Conservation (phyloP, 2,888 invertebrate species). For the Therioaphis trifolii region DNA sequence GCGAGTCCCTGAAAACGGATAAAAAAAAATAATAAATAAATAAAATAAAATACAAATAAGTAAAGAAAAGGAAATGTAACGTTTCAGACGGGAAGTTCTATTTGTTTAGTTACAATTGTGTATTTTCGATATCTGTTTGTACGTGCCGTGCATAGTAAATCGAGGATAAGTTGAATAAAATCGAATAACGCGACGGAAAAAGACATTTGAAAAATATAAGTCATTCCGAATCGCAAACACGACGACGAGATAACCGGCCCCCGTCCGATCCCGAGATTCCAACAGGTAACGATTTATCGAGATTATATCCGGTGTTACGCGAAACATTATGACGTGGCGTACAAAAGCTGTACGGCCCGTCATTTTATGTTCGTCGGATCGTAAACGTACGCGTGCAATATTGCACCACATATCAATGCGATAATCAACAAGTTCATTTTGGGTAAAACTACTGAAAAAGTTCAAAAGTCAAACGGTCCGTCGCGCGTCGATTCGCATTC, state of each 20-base stretch:
- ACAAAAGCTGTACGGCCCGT: not conserved
- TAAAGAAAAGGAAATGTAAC: constrained; percentile 41
- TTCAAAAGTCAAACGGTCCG: not conserved
- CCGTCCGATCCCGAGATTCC: not conserved
- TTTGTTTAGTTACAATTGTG: constrained; percentile 58
- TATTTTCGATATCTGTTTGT: constrained; percentile 56
- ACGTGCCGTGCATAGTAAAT: constrained; percentile 42
- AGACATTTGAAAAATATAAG: constrained; percentile 47
- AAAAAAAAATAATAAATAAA: constrained; percentile 11
- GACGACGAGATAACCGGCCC: not conserved
- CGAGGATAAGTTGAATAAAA: constrained; percentile 48
- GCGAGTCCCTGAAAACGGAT: constrained; percentile 19
- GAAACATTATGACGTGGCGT: not conserved
- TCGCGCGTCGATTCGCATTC: not conserved
- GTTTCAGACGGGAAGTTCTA: constrained; percentile 35
- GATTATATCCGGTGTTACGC: not conserved
- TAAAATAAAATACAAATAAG: no score
- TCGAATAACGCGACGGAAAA: constrained; percentile 28
- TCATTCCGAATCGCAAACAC: constrained; percentile 40
- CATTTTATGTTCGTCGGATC: not conserved
- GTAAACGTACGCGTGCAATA: no score
- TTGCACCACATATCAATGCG: no score
- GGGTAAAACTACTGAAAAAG: no score
- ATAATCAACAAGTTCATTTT: no score
- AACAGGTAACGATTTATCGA: constrained; percentile 18